Evolutionary conservation across 1,140 invertebrate species (phyloP).

Genomic region (Tetranychus cinnabarinus): DNA sequence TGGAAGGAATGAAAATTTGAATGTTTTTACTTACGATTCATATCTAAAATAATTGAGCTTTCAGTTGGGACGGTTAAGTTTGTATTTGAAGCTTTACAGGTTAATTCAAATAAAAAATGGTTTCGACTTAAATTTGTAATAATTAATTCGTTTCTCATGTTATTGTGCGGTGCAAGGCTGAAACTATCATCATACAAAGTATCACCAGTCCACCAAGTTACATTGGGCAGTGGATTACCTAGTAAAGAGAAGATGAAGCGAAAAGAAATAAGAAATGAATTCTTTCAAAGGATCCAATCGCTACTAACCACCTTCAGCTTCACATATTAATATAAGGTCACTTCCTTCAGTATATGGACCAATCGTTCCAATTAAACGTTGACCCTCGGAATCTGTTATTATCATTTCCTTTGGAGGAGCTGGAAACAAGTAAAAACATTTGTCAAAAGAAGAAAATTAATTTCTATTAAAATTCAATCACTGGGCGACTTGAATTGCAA

Average conservation of each 20-base stretch:
- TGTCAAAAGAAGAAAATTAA: neutral
- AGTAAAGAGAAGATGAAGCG: too few species aligned
- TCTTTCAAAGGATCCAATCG: too few species aligned
- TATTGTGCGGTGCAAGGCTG: constrained; percentile 11
- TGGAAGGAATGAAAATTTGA: neutral
- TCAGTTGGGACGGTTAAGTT: constrained; percentile 31
- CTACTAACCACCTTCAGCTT: constrained; percentile 51
- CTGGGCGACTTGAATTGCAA: too few species aligned
- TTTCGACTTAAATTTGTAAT: constrained; percentile 43
- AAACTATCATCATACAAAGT: constrained; percentile 14
- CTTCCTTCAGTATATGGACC: constrained; percentile 64
- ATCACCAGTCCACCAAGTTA: constrained; percentile 16
- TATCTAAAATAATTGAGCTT: constrained; percentile 16
- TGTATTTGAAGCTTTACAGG: constrained; percentile 59
- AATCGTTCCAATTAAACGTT: constrained; percentile 46
- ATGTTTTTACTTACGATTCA: constrained; percentile 17
- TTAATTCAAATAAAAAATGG: constrained; percentile 54
- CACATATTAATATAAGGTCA: constrained; percentile 52
- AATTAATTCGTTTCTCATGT: constrained; percentile 31
- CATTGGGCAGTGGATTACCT: constrained; percentile 16
- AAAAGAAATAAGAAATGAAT: too few species aligned
- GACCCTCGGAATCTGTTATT: constrained; percentile 52
- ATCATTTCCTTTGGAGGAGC: constrained; percentile 56
- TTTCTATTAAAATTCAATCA: too few species aligned
- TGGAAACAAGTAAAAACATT: constrained; percentile 16